Conservation (phyloP, 2,797 vertebrate species). For the Pempheris klunzingeri region DNA sequence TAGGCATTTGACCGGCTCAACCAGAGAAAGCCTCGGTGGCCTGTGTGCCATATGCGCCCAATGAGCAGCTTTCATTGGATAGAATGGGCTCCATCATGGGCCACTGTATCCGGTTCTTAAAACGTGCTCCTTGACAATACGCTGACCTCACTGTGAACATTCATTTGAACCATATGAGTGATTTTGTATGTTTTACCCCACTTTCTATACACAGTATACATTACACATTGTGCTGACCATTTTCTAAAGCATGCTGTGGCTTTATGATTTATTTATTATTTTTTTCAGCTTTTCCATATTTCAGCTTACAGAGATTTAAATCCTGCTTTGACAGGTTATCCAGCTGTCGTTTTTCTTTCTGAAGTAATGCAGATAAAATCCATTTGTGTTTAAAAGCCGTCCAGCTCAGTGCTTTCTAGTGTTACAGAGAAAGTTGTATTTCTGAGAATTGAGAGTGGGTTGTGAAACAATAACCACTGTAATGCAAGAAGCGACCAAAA, state of each 20-base stretch:
- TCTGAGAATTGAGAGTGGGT: conserved; percentile 72
- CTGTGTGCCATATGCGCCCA: neutral
- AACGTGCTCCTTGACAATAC: conserved; percentile 3
- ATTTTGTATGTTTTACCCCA: conserved; percentile 68
- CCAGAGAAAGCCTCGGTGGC: neutral
- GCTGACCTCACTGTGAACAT: neutral
- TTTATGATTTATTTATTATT: too few relatives aligned
- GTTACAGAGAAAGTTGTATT: conserved; percentile 40
- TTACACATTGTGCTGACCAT: conserved; percentile 75
- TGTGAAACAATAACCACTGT: conserved; percentile 64
- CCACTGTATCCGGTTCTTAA: neutral
- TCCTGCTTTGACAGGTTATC: conserved; percentile 16
- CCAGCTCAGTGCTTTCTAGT: conserved; percentile 44
- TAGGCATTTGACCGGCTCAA: neutral
- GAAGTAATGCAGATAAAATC: conserved; percentile 9
- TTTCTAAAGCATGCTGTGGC: conserved; percentile 51
- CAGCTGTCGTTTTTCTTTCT: neutral
- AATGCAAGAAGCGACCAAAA: conserved; percentile 53
- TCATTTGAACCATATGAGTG: neutral
- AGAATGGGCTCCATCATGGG: neutral
- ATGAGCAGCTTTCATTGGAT: neutral
- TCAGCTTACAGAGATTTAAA: conserved; percentile 11
- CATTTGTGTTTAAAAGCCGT: conserved; percentile 21
- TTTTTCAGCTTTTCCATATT: neutral
- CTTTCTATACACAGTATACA: conserved; percentile 70